Evolutionary conservation across 2,113 vertebrate genomes (phyloP), one percentile per base, ranked within the genome.

Genomic region (Takifugu bimaculatus): DNA sequence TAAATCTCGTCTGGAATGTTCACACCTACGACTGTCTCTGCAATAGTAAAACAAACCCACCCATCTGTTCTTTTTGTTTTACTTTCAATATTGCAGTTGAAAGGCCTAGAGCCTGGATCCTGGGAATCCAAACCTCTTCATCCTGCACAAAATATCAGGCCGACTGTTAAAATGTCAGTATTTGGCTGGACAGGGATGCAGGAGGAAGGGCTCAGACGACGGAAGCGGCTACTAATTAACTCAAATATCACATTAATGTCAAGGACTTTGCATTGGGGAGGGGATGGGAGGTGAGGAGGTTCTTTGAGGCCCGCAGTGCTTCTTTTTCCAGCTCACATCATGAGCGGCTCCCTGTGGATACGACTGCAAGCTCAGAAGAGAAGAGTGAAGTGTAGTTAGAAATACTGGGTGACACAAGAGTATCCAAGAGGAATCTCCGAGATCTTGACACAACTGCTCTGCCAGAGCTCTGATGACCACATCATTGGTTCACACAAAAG

Each of bases 221-320:
- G 71, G 50, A 64, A 83, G 79, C 54, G 50, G 80, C 75, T 79
- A 55, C 61, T 87, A 80, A 86, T 85, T 84, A 86, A 85, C 68
- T 84, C 69, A 90, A 88, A 89, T 89, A 85, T 77, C 85, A 86
- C 79, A 84, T 76, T 81, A 85, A 89, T 90, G 84, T 87, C 87
- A 88, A 57, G 85, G 82, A 55, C 50, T 76, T 57, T 35, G 35
- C 35, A 60, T 84, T n/a, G 6, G 3, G 68, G 50, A 57, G 63
- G 45, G 45, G 4, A 47, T 2, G 6, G 49, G 53, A 29, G 66
- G 50, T 27, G 27, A 42, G 45, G 15, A 28, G 20, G 53, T 11
- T 67, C 71, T 72, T 72, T 74, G 66, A 75, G 60, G 66, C 67
- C 11, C 20, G 56, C 67, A 54, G 72, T 66, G 52, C 64, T 68